phyloP scores from a whole-genome alignment of 2,888 invertebrate species.

The Polyommatus icarus region DNA sequence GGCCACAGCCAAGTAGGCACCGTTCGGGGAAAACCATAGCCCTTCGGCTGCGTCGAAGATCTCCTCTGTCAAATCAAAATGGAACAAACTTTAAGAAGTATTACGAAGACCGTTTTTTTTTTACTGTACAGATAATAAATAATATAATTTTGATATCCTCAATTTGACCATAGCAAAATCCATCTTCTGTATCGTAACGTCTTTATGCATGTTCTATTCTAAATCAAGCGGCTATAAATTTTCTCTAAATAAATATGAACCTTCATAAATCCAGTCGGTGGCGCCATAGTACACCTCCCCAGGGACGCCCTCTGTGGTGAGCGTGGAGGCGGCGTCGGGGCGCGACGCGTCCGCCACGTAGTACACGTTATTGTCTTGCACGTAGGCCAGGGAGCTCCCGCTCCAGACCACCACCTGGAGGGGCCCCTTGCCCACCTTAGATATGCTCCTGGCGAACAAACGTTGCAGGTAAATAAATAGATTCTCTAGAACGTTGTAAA shows the following conservation, averaged over 20 bases:
- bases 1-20: constrained; percentile 84
- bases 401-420: constrained; percentile 83
- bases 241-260: constrained; percentile 58
- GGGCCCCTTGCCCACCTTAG: constrained; percentile 72
- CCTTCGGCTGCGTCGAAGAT: constrained; percentile 86
- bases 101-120: too few species aligned
- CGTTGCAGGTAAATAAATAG: constrained; percentile 35
- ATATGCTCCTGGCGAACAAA: constrained; percentile 58
- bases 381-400: constrained; percentile 76
- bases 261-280: constrained; percentile 97
- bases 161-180: too few species aligned
- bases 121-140: too few species aligned
- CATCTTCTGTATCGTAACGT: too few species aligned
- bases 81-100: background rate
- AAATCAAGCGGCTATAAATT: background rate
- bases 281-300: constrained; percentile 89
- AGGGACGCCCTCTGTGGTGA: constrained; percentile 82
- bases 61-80: constrained; percentile 82
- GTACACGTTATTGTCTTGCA: constrained; percentile 85
- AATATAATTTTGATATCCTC: background rate
- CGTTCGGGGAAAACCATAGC: constrained; percentile 89
- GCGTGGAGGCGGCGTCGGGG: constrained; percentile 56
- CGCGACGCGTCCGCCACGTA: constrained; percentile 68
- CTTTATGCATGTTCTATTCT: background rate
- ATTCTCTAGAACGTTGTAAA: background rate